Evolutionary conservation across 2,113 vertebrate species (phyloP).

Genomic region (Mionectes macconnelli): DNA sequence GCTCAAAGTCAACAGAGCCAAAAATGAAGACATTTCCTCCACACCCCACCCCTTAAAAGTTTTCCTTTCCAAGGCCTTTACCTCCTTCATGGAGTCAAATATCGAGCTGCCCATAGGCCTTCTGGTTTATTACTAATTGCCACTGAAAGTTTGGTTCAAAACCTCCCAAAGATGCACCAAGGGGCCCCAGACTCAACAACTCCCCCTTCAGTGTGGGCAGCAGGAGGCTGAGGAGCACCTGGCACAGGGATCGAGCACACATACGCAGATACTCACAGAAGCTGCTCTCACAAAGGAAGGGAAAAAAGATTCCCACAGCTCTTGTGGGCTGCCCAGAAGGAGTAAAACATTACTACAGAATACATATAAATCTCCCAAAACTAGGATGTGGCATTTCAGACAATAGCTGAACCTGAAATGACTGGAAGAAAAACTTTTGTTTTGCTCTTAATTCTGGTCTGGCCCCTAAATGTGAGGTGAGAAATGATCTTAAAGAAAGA

Average conservation of each 20-base stretch:
- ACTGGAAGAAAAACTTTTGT: not conserved
- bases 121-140: rapidly evolving
- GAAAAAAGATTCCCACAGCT: not conserved
- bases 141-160: not conserved
- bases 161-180: not conserved
- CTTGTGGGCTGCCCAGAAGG: not conserved
- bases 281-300: not conserved
- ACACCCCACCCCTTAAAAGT: not conserved
- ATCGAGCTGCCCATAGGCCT: not conserved
- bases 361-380: not conserved
- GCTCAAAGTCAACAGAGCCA: not conserved
- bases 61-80: not conserved
- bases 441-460: not conserved
- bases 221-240: not conserved
- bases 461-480: not conserved
- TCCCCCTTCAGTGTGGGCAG: rapidly evolving
- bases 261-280: not conserved
- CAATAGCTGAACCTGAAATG: rapidly evolving
- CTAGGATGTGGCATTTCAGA: not conserved
- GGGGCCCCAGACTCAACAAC: not conserved
- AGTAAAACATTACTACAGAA: not conserved
- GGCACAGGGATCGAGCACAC: not conserved
- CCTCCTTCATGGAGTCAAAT: not conserved
- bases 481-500: not conserved
- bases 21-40: not conserved